Conservation (phyloP, 1,140 invertebrate genomes). For the Tribolium madens region DNA sequence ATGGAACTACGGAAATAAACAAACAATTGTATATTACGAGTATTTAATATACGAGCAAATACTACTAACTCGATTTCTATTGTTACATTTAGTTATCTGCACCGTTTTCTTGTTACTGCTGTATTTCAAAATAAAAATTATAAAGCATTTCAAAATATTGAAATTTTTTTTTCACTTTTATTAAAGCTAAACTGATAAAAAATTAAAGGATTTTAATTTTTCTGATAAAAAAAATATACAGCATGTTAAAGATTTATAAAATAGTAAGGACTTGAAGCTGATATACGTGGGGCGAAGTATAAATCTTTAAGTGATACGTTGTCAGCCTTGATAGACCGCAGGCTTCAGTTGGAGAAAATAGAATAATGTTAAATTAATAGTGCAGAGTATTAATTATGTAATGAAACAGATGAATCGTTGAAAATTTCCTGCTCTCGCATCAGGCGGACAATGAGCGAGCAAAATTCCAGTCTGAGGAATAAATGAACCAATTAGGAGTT, state of each 20-base stretch:
- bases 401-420: slow-evolving; percentile 10
- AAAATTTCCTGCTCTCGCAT: slow-evolving; percentile 9
- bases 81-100: too few species aligned
- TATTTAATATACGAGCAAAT: too few species aligned
- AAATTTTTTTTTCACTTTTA: too few species aligned
- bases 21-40: too few species aligned
- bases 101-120: too few species aligned
- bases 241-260: background rate
- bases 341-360: slow-evolving; percentile 1
- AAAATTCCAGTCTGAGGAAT: slow-evolving; percentile 5
- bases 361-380: slow-evolving; percentile 25
- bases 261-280: background rate
- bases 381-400: slow-evolving; percentile 9
- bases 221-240: background rate
- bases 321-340: slow-evolving; percentile 1
- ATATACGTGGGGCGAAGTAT: background rate
- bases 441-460: background rate
- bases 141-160: too few species aligned
- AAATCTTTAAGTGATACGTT: background rate
- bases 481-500: slow-evolving; percentile 21
- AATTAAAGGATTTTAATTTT: background rate
- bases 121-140: too few species aligned
- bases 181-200: too few species aligned
- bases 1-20: too few species aligned
- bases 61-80: too few species aligned